These are phyloP conservation scores for Limonius californicus DNA, from an alignment of 1,140 invertebrate species.

Conservation along the genomic window DNA sequence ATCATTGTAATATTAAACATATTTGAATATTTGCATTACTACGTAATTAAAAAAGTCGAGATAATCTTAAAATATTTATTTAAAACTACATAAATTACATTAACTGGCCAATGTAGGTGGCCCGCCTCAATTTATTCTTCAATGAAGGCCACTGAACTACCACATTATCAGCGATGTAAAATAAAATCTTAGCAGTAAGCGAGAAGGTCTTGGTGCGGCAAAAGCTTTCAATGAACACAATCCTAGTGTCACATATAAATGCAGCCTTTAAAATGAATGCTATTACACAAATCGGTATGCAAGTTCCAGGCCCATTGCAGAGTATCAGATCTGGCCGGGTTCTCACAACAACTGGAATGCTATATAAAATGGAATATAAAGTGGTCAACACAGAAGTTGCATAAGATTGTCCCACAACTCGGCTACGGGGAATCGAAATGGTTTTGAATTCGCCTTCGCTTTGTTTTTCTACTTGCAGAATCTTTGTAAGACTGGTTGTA, in stretches of 20 bases:
- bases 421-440: slow-evolving; percentile 70
- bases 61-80: too few relatives aligned
- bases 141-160: slow-evolving; percentile 84
- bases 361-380: slow-evolving; percentile 62
- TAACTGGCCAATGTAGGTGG: slow-evolving; percentile 45
- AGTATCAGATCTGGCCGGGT: slow-evolving; percentile 74
- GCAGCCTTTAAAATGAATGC: slow-evolving; percentile 47
- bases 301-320: slow-evolving; percentile 95
- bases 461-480: slow-evolving; percentile 52
- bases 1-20: too few relatives aligned
- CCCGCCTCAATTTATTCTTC: slow-evolving; percentile 38
- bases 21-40: too few relatives aligned
- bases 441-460: slow-evolving; percentile 51
- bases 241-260: slow-evolving; percentile 63
- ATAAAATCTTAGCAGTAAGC: slow-evolving; percentile 81
- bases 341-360: slow-evolving; percentile 66
- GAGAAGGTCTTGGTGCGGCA: slow-evolving; percentile 88
- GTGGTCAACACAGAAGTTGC: slow-evolving; percentile 75
- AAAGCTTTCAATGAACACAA: slow-evolving; percentile 92
- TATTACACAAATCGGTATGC: slow-evolving; percentile 60
- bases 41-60: too few relatives aligned
- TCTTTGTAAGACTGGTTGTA: slow-evolving; percentile 65
- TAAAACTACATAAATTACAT: slow-evolving; percentile 31
- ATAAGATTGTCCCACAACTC: slow-evolving; percentile 86
- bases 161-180: slow-evolving; percentile 78